Percentiles rank a stretch among this genome's conserved stretches.
Evolutionary conservation across 2,113 vertebrate genomes (phyloP).

Genomic region (Etheostoma spectabile): DNA sequence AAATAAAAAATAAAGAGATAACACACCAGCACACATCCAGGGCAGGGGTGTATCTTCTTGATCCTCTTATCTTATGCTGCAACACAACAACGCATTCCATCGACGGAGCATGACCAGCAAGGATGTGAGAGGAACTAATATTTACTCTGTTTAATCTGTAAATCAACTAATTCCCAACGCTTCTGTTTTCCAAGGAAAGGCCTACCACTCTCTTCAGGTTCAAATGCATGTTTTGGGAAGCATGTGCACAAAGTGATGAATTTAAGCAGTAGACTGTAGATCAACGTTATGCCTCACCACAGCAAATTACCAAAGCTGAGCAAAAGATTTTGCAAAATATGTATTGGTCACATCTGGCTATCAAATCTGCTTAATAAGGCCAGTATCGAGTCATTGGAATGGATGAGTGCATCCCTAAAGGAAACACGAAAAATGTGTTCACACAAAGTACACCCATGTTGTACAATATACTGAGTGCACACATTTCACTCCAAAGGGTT

Average conservation of each 20-base stretch:
- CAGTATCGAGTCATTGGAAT: too few relatives aligned
- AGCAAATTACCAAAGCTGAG: neutral
- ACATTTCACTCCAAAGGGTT: too few relatives aligned
- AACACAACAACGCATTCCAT: slow-evolving; percentile 55
- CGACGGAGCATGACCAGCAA: slow-evolving; percentile 52
- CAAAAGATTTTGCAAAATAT: neutral
- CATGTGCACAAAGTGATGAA: neutral
- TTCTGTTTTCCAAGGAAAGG: neutral
- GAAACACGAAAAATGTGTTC: neutral
- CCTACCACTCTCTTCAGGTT: neutral
- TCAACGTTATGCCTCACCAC: too few relatives aligned
- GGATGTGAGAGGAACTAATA: slow-evolving; percentile 33
- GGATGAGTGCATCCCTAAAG: neutral
- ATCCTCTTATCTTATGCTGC: slow-evolving; percentile 71
- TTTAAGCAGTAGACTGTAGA: too few relatives aligned
- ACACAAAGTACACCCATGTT: neutral
- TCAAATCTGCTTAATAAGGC: neutral
- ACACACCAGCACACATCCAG: slow-evolving; percentile 69
- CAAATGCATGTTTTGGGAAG: neutral
- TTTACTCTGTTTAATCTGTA: neutral
- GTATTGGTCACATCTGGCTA: neutral
- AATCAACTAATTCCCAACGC: neutral
- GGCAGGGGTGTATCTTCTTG: slow-evolving; percentile 60
- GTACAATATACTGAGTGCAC: too few relatives aligned
- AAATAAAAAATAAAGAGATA: slow-evolving; percentile 64